phyloP scores from a whole-genome alignment of 2,113 vertebrate species.

The Antigone vipio region DNA sequence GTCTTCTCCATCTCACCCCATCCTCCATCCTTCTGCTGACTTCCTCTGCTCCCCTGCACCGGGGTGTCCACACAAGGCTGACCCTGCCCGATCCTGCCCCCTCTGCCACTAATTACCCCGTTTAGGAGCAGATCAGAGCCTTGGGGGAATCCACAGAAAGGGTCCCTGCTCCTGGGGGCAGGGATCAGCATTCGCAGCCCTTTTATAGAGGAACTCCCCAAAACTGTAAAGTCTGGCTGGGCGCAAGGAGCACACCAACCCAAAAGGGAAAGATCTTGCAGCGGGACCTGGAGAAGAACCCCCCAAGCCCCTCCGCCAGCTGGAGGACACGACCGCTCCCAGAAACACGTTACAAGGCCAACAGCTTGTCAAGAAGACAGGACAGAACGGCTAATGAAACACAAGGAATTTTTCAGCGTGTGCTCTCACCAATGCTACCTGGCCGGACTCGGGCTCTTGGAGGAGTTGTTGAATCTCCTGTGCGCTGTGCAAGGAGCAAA shows the following conservation, averaged over 20 bases:
- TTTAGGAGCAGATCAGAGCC: not conserved
- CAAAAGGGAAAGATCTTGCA: not conserved
- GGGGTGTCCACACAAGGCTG: not conserved
- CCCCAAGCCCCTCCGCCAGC: not conserved
- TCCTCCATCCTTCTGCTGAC: not conserved
- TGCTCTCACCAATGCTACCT: not conserved
- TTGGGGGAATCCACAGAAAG: not conserved
- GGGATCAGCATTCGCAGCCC: not conserved
- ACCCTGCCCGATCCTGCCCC: not conserved
- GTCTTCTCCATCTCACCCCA: not conserved
- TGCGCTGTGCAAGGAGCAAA: not conserved
- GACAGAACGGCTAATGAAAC: not conserved
- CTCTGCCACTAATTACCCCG: not conserved
- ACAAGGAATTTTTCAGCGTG: not conserved
- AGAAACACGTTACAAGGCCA: not conserved
- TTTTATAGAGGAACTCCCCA: not conserved
- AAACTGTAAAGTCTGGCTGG: not conserved
- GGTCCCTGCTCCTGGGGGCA: not conserved
- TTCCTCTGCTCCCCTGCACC: not conserved
- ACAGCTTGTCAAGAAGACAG: not conserved
- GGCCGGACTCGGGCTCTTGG: not conserved
- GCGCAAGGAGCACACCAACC: fast-evolving
- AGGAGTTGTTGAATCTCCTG: not conserved
- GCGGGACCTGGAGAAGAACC: not conserved
- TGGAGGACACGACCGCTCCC: fast-evolving